phyloP scores from a whole-genome alignment of 2,888 invertebrate genomes.

The Baronia brevicornis region DNA sequence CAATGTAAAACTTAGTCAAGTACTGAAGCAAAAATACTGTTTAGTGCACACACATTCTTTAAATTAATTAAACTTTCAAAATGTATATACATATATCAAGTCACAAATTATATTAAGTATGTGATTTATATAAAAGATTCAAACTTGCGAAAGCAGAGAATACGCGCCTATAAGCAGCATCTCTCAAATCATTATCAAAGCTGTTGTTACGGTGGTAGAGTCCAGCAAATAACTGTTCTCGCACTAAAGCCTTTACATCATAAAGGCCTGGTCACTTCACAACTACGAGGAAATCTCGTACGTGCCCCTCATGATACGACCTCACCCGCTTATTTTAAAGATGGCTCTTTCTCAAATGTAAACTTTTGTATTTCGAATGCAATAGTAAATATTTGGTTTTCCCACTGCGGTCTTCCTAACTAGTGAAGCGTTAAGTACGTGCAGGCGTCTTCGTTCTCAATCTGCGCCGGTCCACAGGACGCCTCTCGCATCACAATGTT shows the following conservation, averaged over 20 bases:
- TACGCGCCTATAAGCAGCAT: slow-evolving; percentile 32
- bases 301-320: too few relatives aligned
- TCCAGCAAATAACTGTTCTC: slow-evolving; percentile 52
- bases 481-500: slow-evolving; percentile 50
- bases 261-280: slow-evolving; percentile 45
- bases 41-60: not conserved
- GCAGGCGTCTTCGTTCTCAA: slow-evolving; percentile 42
- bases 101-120: too few relatives aligned
- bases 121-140: too few relatives aligned
- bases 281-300: slow-evolving; percentile 49
- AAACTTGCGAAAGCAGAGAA: too few relatives aligned
- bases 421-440: slow-evolving; percentile 52
- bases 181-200: slow-evolving; percentile 52
- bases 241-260: slow-evolving; percentile 46
- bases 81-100: not conserved
- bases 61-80: not conserved
- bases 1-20: too few relatives aligned
- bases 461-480: slow-evolving; percentile 35
- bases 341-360: slow-evolving; percentile 52
- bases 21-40: too few relatives aligned
- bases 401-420: slow-evolving; percentile 54
- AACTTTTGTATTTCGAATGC: slow-evolving; percentile 59
- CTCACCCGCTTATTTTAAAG: slow-evolving; percentile 42
- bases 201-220: slow-evolving; percentile 60
- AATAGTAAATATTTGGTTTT: slow-evolving; percentile 60